These are phyloP conservation scores for Capricornis sumatraensis DNA, from an alignment of 2,113 vertebrate genomes.

Conservation along the genomic window DNA sequence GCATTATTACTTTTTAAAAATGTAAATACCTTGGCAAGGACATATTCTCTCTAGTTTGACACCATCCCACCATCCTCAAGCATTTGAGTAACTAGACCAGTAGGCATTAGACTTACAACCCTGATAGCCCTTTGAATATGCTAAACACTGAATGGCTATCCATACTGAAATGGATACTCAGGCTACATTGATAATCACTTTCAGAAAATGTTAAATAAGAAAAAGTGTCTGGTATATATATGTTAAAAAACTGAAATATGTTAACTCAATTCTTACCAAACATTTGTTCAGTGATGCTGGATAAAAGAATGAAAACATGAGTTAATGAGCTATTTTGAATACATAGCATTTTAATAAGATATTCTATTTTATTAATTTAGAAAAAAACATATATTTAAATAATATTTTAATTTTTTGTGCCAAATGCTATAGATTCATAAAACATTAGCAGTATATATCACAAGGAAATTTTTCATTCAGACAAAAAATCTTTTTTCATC, in stretches of 20 bases:
- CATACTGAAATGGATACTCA: background rate
- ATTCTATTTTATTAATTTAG: background rate
- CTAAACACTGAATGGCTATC: background rate
- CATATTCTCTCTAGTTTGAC: background rate
- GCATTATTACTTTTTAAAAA: background rate
- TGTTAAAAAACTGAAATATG: background rate
- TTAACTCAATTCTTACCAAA: background rate
- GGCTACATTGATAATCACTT: background rate
- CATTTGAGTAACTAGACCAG: background rate
- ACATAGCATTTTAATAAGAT: background rate
- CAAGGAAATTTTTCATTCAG: background rate
- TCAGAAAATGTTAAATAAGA: background rate
- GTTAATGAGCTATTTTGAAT: constrained; percentile 1
- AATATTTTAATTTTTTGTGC: constrained; percentile 1
- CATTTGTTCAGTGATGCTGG: background rate
- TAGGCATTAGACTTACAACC: background rate
- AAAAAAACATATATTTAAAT: constrained; percentile 1
- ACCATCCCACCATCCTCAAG: background rate
- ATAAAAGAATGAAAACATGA: background rate
- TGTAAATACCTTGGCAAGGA: background rate
- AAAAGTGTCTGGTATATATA: background rate
- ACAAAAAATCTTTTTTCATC: background rate
- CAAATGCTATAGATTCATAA: background rate
- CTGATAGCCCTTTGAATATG: background rate
- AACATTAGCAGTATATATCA: background rate